Percentiles rank a stretch among this genome's conserved stretches.
Conservation (phyloP, 2,888 invertebrate species). For the Mesorhabditis spiculigera region DNA sequence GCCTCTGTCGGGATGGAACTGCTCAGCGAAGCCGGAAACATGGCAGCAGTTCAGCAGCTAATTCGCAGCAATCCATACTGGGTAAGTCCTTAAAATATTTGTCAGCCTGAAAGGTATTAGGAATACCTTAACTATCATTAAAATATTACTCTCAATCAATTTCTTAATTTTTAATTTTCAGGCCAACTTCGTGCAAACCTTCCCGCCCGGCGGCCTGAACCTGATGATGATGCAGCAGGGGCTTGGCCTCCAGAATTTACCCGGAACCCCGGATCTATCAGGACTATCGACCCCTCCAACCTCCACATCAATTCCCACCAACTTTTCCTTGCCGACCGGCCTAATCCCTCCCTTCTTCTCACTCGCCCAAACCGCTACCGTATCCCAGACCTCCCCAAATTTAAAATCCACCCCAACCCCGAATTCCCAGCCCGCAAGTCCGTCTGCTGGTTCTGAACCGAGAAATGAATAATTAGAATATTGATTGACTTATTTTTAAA, state of each 20-base stretch:
- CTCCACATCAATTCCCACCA: neutral
- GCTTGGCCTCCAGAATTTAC: neutral
- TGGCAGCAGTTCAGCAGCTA: constrained; percentile 86
- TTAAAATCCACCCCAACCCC: constrained; percentile 5
- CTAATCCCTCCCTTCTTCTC: neutral
- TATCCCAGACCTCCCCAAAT: constrained; percentile 5
- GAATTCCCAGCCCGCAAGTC: neutral
- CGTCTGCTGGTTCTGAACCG: neutral
- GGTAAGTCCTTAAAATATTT: constrained; percentile 14
- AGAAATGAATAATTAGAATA: too few relatives aligned
- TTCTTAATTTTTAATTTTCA: neutral
- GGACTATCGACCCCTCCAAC: neutral
- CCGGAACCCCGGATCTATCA: neutral
- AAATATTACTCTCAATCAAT: too few relatives aligned
- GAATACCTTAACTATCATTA: too few relatives aligned
- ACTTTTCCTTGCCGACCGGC: neutral
- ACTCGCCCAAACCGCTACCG: neutral
- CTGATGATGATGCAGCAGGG: neutral
- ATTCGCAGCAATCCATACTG: constrained; percentile 55
- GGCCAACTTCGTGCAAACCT: neutral
- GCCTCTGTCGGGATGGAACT: constrained; percentile 94
- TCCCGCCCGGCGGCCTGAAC: neutral
- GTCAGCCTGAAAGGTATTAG: too few relatives aligned
- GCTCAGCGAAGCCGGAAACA: constrained; percentile 92
- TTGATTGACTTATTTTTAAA: too few relatives aligned